Evolutionary conservation across 2,797 vertebrate genomes (phyloP).

Genomic region (Myotis findleyi): DNA sequence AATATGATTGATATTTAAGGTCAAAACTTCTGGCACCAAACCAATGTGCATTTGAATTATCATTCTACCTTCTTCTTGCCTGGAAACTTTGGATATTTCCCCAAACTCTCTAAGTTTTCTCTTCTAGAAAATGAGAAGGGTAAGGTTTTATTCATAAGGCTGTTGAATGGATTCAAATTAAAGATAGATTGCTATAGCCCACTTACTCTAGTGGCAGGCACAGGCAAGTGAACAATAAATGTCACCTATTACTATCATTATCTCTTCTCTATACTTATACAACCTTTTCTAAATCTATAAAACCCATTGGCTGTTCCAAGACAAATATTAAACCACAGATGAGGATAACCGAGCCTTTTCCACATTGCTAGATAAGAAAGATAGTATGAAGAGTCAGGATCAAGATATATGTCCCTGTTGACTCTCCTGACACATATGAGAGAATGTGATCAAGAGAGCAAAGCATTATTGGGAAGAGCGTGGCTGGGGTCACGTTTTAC

Average conservation of each 20-base stretch:
- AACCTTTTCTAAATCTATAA: background rate
- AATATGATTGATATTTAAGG: background rate
- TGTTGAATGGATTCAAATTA: background rate
- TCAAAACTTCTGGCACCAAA: background rate
- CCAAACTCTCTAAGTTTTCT: background rate
- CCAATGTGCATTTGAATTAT: background rate
- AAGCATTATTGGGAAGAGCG: slow-evolving; percentile 9
- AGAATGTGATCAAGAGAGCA: slow-evolving; percentile 49
- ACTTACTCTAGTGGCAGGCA: background rate
- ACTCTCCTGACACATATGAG: background rate
- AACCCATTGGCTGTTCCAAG: background rate
- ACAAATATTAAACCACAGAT: slow-evolving; percentile 48
- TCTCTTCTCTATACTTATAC: background rate
- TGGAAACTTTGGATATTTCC: background rate
- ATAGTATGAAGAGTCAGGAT: background rate
- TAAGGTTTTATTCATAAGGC: background rate
- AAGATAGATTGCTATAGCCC: background rate
- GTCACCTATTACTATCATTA: background rate
- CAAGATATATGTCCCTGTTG: slow-evolving; percentile 17
- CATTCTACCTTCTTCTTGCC: background rate
- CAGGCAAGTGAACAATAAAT: background rate
- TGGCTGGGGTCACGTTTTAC: slow-evolving; percentile 56
- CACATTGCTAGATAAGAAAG: slow-evolving; percentile 4
- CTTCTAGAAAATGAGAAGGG: background rate
- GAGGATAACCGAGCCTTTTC: background rate